phyloP scores from a whole-genome alignment of 2,113 vertebrate species.

The Oreotrochilus melanogaster region DNA sequence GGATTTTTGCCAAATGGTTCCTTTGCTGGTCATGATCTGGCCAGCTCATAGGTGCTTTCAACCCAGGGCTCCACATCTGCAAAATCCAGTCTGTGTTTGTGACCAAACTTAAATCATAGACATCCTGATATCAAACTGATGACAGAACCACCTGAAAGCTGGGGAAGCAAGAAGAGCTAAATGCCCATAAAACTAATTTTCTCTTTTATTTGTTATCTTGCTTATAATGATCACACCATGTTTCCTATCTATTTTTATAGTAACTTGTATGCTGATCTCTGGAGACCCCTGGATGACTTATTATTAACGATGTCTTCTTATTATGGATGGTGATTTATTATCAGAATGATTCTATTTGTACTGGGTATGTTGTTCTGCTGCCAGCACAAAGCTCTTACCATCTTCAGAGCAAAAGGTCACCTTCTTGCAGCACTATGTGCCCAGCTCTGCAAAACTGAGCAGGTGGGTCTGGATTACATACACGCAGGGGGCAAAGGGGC shows the following conservation, averaged over 20 bases:
- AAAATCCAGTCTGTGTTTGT: not conserved
- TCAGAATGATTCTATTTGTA: slow-evolving; percentile 70
- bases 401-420: slow-evolving; percentile 60
- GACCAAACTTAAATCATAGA: slow-evolving; percentile 26
- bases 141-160: slow-evolving; percentile 11
- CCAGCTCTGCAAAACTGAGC: not conserved
- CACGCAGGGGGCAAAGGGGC: not conserved
- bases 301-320: slow-evolving; percentile 76
- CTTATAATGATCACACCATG: slow-evolving; percentile 70
- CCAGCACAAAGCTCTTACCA: slow-evolving; percentile 61
- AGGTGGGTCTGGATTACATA: not conserved
- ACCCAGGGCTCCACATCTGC: not conserved
- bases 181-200: slow-evolving; percentile 65
- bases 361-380: slow-evolving; percentile 46
- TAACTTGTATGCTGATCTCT: slow-evolving; percentile 67
- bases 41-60: not conserved
- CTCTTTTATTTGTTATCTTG: slow-evolving; percentile 67
- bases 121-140: not conserved
- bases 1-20: not conserved
- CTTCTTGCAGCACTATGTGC: not conserved
- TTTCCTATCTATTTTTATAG: slow-evolving; percentile 73
- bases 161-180: slow-evolving; percentile 54
- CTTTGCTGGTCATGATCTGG: not conserved
- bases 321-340: slow-evolving; percentile 77
- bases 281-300: slow-evolving; percentile 65